phyloP scores from a whole-genome alignment of 2,888 invertebrate species.

The Cephalotes varians region DNA sequence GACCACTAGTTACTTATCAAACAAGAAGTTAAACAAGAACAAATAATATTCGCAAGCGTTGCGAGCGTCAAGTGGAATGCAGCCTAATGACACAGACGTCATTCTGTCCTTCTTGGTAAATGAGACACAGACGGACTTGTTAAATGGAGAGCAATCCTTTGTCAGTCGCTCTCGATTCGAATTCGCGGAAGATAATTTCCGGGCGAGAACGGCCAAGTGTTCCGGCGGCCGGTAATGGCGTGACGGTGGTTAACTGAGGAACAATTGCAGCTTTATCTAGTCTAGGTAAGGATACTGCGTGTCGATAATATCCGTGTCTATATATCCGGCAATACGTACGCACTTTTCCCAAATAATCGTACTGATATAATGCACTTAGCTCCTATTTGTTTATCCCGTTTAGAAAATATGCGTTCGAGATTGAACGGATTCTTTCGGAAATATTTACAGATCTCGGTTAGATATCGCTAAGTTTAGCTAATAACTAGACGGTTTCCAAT shows the following conservation, averaged over 20 bases:
- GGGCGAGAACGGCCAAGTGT: neutral
- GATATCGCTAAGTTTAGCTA: neutral
- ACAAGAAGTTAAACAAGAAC: too few relatives aligned
- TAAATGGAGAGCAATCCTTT: too few relatives aligned
- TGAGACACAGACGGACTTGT: too few relatives aligned
- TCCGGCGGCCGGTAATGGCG: slow-evolving; percentile 1
- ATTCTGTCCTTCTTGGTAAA: too few relatives aligned
- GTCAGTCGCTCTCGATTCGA: neutral
- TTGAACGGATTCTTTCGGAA: neutral
- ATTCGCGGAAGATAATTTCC: neutral
- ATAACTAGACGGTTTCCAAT: neutral
- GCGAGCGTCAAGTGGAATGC: too few relatives aligned
- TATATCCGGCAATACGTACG: neutral
- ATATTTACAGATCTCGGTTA: neutral
- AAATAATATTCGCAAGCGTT: too few relatives aligned
- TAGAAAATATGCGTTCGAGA: neutral
- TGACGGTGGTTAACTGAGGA: neutral
- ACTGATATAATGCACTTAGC: neutral
- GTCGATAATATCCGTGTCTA: slow-evolving; percentile 11
- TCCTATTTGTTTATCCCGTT: neutral
- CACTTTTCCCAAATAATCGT: neutral
- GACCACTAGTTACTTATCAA: too few relatives aligned
- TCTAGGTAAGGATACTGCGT: neutral
- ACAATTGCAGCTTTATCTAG: neutral
- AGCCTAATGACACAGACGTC: too few relatives aligned